Evolutionary conservation across 2,888 invertebrate species (phyloP), one percentile per base, ranked within the genome.

Genomic region (Molorchus minor): DNA sequence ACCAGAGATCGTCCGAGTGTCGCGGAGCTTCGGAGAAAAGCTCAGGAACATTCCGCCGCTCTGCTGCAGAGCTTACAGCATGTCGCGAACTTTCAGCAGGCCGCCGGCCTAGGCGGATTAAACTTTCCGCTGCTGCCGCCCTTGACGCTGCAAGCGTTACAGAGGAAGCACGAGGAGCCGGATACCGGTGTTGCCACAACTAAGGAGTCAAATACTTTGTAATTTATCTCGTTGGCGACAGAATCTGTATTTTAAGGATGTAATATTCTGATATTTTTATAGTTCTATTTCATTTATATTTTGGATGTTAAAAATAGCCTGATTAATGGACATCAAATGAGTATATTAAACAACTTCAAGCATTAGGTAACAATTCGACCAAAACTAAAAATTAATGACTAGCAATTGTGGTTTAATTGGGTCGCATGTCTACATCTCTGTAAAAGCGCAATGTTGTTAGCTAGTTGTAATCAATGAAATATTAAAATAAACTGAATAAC

Each of bases 1-100:
- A 92, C 77, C 91, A 91, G 30, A 85, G 92, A 33, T 90, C 91
- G 3, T 90, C 92, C 70, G n/a, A 95, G 94, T 79, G 94, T 96
- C 15, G 96, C 96, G 0, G 96, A 96, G 73, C 84, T 97, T 38
- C 85, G 96, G 4, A 87, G 96, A 52, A 95, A 96, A 78, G 96
- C 96, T 0, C 94, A 96, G 80, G 96, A 97, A 77, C 96, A 97
- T 80, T 93, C 95, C 0, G 96, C 96, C 0, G 95, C 96, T 0
- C 81, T 94, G 17, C 80, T 92, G 49, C 91, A 92, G 76, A 88
- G 88, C 30, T 80, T 92, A 44, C 91, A 91, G 70, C 86, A 83
- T 74, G 80, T 83, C 80, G 82, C 87, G 79, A 85, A 85, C 82
- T 82, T 83, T 75, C 86, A 87, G 17, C 84, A 88, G 10, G 86